Conservation (phyloP, 2,797 vertebrate species). For the Oreochromis mossambicus region DNA sequence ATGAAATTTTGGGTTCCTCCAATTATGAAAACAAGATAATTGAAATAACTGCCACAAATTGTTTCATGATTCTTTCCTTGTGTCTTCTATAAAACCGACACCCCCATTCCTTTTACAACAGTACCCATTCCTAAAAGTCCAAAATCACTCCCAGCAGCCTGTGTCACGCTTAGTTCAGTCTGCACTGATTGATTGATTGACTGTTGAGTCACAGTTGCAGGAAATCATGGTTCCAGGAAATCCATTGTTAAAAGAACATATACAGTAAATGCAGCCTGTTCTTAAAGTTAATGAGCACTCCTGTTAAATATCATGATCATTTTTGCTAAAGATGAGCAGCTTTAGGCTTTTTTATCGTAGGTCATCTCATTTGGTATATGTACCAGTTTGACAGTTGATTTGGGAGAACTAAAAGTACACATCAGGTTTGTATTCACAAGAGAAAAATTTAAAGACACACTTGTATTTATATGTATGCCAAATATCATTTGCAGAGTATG, state of each 20-base stretch:
- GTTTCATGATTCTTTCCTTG: not conserved
- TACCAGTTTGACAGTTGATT: not conserved
- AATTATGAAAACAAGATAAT: not conserved
- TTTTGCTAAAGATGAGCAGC: not conserved
- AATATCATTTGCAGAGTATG: not conserved
- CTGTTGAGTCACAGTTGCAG: not conserved
- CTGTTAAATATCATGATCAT: not conserved
- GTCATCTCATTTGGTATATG: not conserved
- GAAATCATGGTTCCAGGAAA: not conserved
- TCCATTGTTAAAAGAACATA: not conserved
- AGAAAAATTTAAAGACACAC: not conserved
- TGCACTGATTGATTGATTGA: not conserved
- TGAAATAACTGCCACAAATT: not conserved
- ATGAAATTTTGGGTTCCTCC: not conserved
- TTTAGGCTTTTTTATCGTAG: not conserved
- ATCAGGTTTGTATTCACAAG: not conserved
- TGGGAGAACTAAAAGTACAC: not conserved
- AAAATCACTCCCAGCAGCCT: not conserved
- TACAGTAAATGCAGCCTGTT: not conserved
- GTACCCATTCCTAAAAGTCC: not conserved
- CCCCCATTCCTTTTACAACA: not conserved
- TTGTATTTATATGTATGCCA: not conserved
- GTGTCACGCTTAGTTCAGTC: not conserved
- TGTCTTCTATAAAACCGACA: not conserved
- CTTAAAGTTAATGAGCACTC: not conserved